These are phyloP conservation scores for Scaptomyza caliginosa DNA, from an alignment of 2,888 invertebrate genomes.

Conservation along the genomic window DNA sequence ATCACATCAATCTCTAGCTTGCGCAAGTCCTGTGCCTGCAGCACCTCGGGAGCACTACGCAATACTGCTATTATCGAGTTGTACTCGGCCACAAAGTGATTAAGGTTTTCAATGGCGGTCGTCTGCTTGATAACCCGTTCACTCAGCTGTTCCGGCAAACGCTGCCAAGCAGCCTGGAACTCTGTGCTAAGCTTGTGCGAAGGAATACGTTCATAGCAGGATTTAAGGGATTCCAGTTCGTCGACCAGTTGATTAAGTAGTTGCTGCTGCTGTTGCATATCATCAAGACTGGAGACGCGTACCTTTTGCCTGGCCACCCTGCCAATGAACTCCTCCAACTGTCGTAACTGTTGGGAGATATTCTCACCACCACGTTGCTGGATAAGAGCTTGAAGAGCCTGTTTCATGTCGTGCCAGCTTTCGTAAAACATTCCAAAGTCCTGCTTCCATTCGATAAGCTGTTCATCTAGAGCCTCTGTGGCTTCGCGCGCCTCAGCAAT, in stretches of 20 bases:
- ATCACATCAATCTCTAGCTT: slow-evolving; percentile 84
- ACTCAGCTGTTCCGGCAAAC: slow-evolving; percentile 80
- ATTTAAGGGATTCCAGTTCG: slow-evolving; percentile 71
- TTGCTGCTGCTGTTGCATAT: slow-evolving; percentile 81
- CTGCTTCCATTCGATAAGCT: slow-evolving; percentile 81
- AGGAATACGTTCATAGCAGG: slow-evolving; percentile 67
- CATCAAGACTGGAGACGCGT: slow-evolving; percentile 71
- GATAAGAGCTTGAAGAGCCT: slow-evolving; percentile 80
- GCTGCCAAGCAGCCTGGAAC: slow-evolving; percentile 79
- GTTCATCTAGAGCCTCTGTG: slow-evolving; percentile 73
- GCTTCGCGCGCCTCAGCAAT: slow-evolving; percentile 79
- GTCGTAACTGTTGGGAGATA: slow-evolving; percentile 61
- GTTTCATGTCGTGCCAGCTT: slow-evolving; percentile 84
- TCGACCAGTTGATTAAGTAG: slow-evolving; percentile 77
- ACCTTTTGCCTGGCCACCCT: slow-evolving; percentile 71
- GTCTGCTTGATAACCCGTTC: slow-evolving; percentile 83
- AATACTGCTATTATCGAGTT: slow-evolving; percentile 77
- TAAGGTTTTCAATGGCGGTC: slow-evolving; percentile 83
- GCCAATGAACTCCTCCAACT: slow-evolving; percentile 69
- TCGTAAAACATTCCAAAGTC: slow-evolving; percentile 83
- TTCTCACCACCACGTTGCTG: slow-evolving; percentile 85
- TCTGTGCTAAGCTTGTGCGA: slow-evolving; percentile 64
- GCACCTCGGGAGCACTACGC: slow-evolving; percentile 62
- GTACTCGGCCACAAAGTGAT: slow-evolving; percentile 83
- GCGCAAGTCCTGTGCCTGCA: slow-evolving; percentile 78